Evolutionary conservation across 1,140 invertebrate genomes (phyloP), one percentile per base, ranked within the genome.

Genomic region (Papilio polyxenes): DNA sequence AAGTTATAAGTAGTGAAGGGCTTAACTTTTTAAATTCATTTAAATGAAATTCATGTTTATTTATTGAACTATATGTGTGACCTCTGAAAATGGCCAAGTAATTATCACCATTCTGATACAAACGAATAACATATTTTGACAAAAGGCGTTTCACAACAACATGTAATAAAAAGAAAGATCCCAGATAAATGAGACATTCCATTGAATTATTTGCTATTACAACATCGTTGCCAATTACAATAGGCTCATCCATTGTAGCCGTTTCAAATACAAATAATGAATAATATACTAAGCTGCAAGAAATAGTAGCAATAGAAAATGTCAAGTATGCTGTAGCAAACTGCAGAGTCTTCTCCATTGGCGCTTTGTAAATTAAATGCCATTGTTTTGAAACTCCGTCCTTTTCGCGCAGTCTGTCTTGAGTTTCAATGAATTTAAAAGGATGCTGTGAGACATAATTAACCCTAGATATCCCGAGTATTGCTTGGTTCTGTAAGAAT

Each of bases 341-440:
- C 15, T 93, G 92, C 11, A 94, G 83, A 37, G 80, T 20, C 2
- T 86, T 88, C 7, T 89, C 89, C 93, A 94, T 92, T 10, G 93
- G 93, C 8, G 90, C 92, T 87, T 93, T 94, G 59, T 94, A 94
- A 82, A 94, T 92, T 69, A 94, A 86, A 13, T 93, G 79, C 92
- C 91, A 94, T 44, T 84, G 75, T 82, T 88, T 85, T 2, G 92
- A 87, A 48, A 94, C 79, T 48, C 85, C 84, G 85, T 94, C 92
- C 56, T 82, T 87, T 83, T 89, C 84, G 82, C 86, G 89, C 89
- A 90, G 93, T 82, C 85, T 85, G 11, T 90, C 83, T 85, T 94
- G 87, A 20, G 84, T 86, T 81, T 93, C 93, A 80, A 87, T 78
- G 89, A 91, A 93, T 82, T 90, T 93, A 0, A 89, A 49, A 13